phyloP scores from a whole-genome alignment of 2,113 vertebrate genomes.

The Paramisgurnus dabryanus region DNA sequence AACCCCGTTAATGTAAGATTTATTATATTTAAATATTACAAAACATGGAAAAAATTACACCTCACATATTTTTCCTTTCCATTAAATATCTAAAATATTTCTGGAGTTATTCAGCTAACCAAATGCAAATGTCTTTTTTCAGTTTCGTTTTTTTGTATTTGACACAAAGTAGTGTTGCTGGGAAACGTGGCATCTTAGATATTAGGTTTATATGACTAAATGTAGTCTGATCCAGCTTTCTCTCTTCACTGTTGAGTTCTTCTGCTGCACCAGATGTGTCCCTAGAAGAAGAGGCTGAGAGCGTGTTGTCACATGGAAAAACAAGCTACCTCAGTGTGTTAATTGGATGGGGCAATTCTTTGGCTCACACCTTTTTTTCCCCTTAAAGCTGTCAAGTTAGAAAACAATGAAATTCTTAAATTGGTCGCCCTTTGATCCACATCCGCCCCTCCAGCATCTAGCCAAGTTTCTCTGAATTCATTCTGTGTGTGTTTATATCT shows the following conservation, averaged over 20 bases:
- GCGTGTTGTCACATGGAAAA: conserved; percentile 61
- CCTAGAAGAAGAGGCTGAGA: conserved; percentile 52
- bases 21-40: too few species aligned
- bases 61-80: too few species aligned
- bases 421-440: conserved; percentile 55
- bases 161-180: conserved; percentile 11
- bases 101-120: neutral
- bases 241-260: conserved; percentile 6
- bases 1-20: too few species aligned
- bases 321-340: conserved; percentile 64
- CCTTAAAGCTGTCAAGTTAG: conserved; percentile 66
- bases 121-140: too few species aligned
- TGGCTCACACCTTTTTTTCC: conserved; percentile 63
- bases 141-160: neutral
- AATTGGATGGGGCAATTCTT: conserved; percentile 76
- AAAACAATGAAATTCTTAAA: conserved; percentile 66
- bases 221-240: conserved; percentile 18
- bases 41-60: too few species aligned
- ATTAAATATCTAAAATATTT: too few species aligned
- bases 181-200: neutral
- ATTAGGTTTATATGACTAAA: conserved; percentile 20
- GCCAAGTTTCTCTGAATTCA: conserved; percentile 16
- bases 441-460: conserved; percentile 28
- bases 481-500: neutral
- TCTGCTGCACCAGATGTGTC: conserved; percentile 48